Conservation (phyloP, 2,888 invertebrate genomes). For the Andrena flavipes region DNA sequence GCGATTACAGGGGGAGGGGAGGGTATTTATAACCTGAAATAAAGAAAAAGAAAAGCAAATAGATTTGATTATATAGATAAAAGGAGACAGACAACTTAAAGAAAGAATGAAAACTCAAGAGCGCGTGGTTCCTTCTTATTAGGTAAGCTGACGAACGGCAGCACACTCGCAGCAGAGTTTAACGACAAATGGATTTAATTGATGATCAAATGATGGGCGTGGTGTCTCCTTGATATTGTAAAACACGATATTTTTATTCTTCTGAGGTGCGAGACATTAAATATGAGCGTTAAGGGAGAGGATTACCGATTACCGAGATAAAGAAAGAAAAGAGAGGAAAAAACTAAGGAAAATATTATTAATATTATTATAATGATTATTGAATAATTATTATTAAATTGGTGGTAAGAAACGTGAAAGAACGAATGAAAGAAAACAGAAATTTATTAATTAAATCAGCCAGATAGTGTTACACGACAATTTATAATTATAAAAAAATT, state of each 20-base stretch:
- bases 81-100: constrained; percentile 68
- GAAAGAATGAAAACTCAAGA: constrained; percentile 66
- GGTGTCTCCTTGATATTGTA: constrained; percentile 80
- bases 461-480: constrained; percentile 81
- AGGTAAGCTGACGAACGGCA: constrained; percentile 70
- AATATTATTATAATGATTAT: constrained; percentile 79
- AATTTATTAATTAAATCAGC: constrained; percentile 76
- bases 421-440: constrained; percentile 65
- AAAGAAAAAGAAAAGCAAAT: constrained; percentile 73
- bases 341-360: constrained; percentile 78
- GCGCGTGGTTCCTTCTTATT: constrained; percentile 75
- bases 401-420: constrained; percentile 76
- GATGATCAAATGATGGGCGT: constrained; percentile 73
- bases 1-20: constrained; percentile 36
- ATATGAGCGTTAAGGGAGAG: constrained; percentile 68
- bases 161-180: constrained; percentile 71
- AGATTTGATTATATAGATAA: constrained; percentile 76
- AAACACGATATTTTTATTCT: constrained; percentile 82
- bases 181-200: constrained; percentile 74
- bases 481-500: constrained; percentile 77
- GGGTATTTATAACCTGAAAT: constrained; percentile 77
- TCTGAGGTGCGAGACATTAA: constrained; percentile 79
- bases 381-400: constrained; percentile 79
- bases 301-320: constrained; percentile 75
- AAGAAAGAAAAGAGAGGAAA: constrained; percentile 28